phyloP scores from a whole-genome alignment of 2,113 vertebrate species.

The Rhinolophus sinicus region DNA sequence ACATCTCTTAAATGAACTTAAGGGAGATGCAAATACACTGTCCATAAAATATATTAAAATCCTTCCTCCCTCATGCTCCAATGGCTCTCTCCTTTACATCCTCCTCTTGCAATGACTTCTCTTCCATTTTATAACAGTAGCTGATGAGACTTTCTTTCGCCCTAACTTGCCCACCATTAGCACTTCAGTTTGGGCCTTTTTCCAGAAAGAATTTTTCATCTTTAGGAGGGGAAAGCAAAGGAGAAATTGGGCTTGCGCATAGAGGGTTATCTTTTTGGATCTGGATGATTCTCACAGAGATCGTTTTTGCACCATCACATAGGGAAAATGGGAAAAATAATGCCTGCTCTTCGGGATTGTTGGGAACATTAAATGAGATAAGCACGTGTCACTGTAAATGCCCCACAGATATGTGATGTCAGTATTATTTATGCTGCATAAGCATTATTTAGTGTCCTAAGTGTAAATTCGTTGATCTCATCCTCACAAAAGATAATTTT shows the following conservation, averaged over 20 bases:
- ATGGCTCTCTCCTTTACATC: too few species aligned
- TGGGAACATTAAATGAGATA: background rate
- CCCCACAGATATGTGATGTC: background rate
- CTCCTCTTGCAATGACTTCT: background rate
- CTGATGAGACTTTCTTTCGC: background rate
- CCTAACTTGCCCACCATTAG: background rate
- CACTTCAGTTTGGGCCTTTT: background rate
- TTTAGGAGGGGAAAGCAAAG: background rate
- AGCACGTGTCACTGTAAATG: background rate
- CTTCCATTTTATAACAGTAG: background rate
- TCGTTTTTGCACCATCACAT: background rate
- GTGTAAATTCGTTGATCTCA: conserved; percentile 21
- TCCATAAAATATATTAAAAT: background rate
- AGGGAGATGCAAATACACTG: background rate
- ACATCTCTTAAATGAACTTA: background rate
- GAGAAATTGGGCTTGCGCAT: background rate
- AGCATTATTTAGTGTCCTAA: background rate
- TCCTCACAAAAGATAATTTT: conserved; percentile 45
- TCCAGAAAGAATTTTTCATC: background rate
- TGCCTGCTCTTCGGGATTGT: background rate
- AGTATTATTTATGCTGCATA: background rate
- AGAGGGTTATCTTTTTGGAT: background rate
- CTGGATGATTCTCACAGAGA: background rate
- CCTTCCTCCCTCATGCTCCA: background rate
- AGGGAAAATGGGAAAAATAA: background rate